Evolutionary conservation across 2,113 vertebrate species (phyloP), one percentile per base, ranked within the genome.

Genomic region (Indicator maculatus): DNA sequence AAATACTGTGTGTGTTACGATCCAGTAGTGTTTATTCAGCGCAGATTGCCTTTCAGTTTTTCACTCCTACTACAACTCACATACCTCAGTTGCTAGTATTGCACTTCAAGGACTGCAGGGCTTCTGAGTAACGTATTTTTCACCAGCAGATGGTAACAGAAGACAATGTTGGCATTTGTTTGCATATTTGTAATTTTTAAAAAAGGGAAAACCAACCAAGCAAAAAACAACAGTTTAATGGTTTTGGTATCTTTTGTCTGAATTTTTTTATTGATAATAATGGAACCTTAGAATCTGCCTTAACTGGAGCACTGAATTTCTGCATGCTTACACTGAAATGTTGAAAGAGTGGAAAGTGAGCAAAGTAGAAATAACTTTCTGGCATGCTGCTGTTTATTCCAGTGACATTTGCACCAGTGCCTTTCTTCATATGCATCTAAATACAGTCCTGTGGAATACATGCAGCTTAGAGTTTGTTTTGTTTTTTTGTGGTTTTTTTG

Each of bases 81-180:
- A 12, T 67, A 67, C 20, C 38, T 88, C 8, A 11, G 8, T 41
- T 87, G 21, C 28, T 63, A 30, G 28, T 80, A 39, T 6, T 84
- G 39, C 31, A n/a, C 16, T 44, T 67, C 8, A 41, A 45, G 44
- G 52, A 47, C 41, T 88, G 30, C 11, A 50, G 13, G 45, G 23
- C 33, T 66, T 70, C 21, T 39, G 24, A 82, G 39, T 65, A 80
- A 88, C 75, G 64, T 55, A 50, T 8, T 89, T 89, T 77, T 80
- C 56, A 86, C 93, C 94, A 96, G 78, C 87, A 95, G 84, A 93
- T 89, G 94, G 93, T 93, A 96, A 96, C 11, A 93, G 64, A 89
- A 87, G 52, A 67, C 67, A 80, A 36, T 66, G 36, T 93, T 10
- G 67, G 71, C 70, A 77, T 53, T 74, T 3, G 3, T 87, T 74